Conservation (phyloP, 2,797 vertebrate species). For the Hemitrygon akajei region DNA sequence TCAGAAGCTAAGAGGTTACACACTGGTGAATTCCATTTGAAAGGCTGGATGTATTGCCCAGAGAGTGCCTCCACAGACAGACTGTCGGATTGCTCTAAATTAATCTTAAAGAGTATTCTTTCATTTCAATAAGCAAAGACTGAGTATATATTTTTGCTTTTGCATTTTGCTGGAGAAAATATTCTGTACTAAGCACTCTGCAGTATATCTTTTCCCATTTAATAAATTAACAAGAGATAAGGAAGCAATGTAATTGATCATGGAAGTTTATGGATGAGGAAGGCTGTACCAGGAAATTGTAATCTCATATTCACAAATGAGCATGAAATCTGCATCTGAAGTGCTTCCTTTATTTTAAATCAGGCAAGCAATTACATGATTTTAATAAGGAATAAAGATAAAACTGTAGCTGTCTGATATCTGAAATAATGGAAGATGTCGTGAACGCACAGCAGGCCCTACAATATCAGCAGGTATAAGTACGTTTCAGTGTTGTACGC, state of each 20-base stretch:
- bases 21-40: not conserved
- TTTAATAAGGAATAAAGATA: not conserved
- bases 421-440: not conserved
- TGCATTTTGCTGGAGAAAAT: not conserved
- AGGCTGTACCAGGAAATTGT: not conserved
- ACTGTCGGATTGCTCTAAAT: constrained; percentile 13
- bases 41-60: not conserved
- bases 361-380: not conserved
- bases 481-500: not conserved
- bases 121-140: constrained; percentile 2
- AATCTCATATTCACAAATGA: not conserved
- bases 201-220: not conserved
- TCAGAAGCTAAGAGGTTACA: not conserved
- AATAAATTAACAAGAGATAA: not conserved
- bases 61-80: constrained; percentile 5
- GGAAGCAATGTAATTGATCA: constrained; percentile 12
- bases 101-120: not conserved
- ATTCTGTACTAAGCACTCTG: not conserved
- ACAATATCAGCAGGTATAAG: not conserved
- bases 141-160: not conserved
- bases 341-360: not conserved
- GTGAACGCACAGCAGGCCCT: not conserved
- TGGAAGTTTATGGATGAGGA: not conserved
- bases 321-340: not conserved
- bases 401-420: not conserved